Evolutionary conservation across 1,140 invertebrate genomes (phyloP), one percentile per base, ranked within the genome.

Genomic region (Lithobius niger): DNA sequence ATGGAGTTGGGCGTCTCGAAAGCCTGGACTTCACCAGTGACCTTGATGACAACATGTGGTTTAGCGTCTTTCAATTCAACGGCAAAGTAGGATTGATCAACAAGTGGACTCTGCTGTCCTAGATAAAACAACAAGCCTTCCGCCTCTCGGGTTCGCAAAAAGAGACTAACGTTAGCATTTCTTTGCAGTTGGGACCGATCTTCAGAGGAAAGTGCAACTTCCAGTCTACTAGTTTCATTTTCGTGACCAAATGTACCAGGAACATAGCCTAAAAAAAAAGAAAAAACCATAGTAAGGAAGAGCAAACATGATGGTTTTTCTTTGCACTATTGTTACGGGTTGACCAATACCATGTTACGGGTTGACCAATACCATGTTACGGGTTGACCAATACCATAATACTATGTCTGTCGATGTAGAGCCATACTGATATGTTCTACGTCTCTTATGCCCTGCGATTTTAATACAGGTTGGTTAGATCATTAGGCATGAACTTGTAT

Each of bases 211-310:
- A 88, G 83, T 36, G 71, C 72, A 13, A 91, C 87, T 0, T 73
- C 76, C 16, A 85, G 85, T 56, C 84, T 76, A 58, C 83, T 82
- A 0, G 73, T 79, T 0, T 81, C 83, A 55, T 86, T 81, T 68
- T 92, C 88, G 61, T 91, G 80, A 0, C 88, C 86, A 73, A 95
- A 95, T 1, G 91, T 95, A 0, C 86, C 88, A 3, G 88, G 86
- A 18, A 84, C 88, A 71, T 89, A 84, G 69, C 82, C 82, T 85
- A 60, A 26, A 70, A 65, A 61, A 53, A 60, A 31, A 55, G n/a
- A n/a, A 10, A 36, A 36, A 36, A 10, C n/a, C n/a, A n/a, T n/a
- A n/a, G n/a, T n/a, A n/a, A n/a, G n/a, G n/a, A n/a, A n/a, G n/a
- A n/a, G n/a, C n/a, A n/a, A n/a, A n/a, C n/a, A n/a, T n/a, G n/a